Percentiles rank a stretch among this genome's conserved stretches.
Evolutionary conservation across 2,888 invertebrate genomes (phyloP).

Genomic region (Ischnura elegans): DNA sequence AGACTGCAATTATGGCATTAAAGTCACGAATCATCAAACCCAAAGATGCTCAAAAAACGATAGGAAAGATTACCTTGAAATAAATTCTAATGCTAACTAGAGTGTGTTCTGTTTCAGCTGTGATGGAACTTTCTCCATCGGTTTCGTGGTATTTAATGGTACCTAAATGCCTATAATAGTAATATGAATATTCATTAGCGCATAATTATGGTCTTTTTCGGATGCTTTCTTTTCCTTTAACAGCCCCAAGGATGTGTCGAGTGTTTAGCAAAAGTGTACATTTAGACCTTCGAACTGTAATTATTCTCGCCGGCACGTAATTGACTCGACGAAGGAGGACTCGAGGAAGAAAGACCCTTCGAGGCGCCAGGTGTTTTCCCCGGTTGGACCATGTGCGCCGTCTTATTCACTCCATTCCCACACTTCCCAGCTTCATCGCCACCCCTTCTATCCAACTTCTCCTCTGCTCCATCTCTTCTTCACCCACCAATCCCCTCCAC

Average conservation of each 20-base stretch:
- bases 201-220: neutral
- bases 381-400: no score
- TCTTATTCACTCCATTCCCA: neutral
- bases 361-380: constrained; percentile 52
- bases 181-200: neutral
- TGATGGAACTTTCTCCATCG: neutral
- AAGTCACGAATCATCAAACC: no score
- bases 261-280: neutral
- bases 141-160: neutral
- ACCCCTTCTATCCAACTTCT: neutral
- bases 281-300: constrained; percentile 21
- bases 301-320: constrained; percentile 28
- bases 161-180: neutral
- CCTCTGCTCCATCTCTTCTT: neutral
- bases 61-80: neutral
- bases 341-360: neutral
- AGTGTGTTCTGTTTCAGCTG: neutral
- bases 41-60: no score
- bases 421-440: neutral
- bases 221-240: neutral
- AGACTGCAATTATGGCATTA: no score
- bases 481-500: neutral
- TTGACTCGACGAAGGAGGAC: neutral
- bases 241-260: neutral
- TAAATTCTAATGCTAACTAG: neutral